A percentile compares a stretch with the other conserved stretches of the same genome.
These are phyloP conservation scores for Scaptomyza hsui DNA, from an alignment of 1,140 invertebrate genomes.

Conservation along the genomic window DNA sequence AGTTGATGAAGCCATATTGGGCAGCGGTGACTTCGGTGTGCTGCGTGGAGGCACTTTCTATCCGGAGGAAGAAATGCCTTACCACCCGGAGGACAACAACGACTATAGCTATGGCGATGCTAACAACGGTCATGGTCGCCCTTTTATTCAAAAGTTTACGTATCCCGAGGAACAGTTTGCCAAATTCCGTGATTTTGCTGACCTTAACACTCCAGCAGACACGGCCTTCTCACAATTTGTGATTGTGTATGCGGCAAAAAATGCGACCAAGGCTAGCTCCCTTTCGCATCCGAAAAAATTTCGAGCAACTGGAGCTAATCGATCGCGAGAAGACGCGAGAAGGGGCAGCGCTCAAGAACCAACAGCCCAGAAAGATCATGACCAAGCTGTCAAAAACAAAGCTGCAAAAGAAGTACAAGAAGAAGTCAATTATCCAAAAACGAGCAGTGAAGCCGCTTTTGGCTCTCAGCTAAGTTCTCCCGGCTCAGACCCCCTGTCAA, in stretches of 20 bases:
- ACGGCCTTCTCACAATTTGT: conserved; percentile 92
- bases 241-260: conserved; percentile 92
- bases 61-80: conserved; percentile 83
- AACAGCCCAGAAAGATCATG: conserved; percentile 85
- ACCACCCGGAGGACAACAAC: conserved; percentile 85
- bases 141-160: conserved; percentile 85
- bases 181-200: conserved; percentile 94
- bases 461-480: conserved; percentile 88
- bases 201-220: conserved; percentile 92
- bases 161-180: conserved; percentile 91
- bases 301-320: conserved; percentile 90
- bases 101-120: conserved; percentile 85
- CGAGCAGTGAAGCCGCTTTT: conserved; percentile 86
- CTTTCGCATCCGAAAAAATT: conserved; percentile 90
- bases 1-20: conserved; percentile 86
- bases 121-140: conserved; percentile 88
- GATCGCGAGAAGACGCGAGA: conserved; percentile 86
- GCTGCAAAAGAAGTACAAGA: conserved; percentile 86
- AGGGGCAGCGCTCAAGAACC: conserved; percentile 75
- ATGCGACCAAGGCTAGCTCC: conserved; percentile 84
- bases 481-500: no score
- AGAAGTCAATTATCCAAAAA: conserved; percentile 84
- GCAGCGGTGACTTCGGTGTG: conserved; percentile 95
- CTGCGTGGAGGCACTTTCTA: conserved; percentile 94
- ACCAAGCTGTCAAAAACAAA: conserved; percentile 88